A percentile compares a stretch with the other conserved stretches of the same genome.
phyloP scores from a whole-genome alignment of 2,113 vertebrate genomes.

The Indicator maculatus region DNA sequence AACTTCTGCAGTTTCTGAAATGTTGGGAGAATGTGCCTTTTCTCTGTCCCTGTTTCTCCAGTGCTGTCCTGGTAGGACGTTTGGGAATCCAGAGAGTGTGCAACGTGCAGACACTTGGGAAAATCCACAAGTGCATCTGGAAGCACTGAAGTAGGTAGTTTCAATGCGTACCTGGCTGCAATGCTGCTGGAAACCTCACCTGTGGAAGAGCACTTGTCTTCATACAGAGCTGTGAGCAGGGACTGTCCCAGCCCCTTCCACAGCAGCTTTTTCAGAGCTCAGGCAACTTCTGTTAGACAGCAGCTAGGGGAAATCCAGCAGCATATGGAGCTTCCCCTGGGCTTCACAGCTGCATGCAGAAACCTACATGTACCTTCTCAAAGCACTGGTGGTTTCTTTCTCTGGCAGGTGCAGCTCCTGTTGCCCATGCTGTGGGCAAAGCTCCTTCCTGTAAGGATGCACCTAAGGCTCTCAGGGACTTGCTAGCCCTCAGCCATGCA shows the following conservation, averaged over 20 bases:
- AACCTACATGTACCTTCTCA: not conserved
- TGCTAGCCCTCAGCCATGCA: not conserved
- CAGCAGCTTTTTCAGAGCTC: not conserved
- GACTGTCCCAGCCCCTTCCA: not conserved
- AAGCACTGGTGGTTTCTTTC: not conserved
- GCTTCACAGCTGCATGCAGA: not conserved
- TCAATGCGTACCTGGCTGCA: not conserved
- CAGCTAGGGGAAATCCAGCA: not conserved
- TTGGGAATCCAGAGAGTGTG: not conserved
- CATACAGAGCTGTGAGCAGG: not conserved
- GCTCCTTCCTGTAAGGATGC: not conserved
- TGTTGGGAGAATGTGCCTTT: not conserved
- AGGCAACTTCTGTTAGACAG: not conserved
- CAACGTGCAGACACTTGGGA: not conserved
- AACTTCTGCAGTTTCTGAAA: not conserved
- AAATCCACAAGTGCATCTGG: not conserved
- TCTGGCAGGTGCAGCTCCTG: not conserved
- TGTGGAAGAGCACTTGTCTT: not conserved
- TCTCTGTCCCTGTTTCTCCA: not conserved
- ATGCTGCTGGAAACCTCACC: not conserved
- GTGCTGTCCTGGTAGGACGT: not conserved
- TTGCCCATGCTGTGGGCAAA: not conserved
- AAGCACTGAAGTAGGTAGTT: not conserved
- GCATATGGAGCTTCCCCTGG: constrained; percentile 24
- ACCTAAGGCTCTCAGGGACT: not conserved